These are phyloP conservation scores for Venusia cambrica DNA, from an alignment of 2,888 invertebrate species.

Conservation along the genomic window DNA sequence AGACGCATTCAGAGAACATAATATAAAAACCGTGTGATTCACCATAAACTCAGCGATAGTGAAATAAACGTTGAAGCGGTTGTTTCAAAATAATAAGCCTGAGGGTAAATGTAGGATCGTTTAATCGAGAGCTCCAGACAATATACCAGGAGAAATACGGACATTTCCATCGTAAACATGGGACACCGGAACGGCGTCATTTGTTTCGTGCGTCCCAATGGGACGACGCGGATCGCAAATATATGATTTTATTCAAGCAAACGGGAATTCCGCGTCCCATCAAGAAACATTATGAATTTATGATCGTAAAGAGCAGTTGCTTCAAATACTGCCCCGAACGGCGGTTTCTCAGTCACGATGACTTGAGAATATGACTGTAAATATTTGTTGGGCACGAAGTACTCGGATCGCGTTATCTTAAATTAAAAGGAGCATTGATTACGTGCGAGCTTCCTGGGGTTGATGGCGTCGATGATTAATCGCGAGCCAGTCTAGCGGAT, in stretches of 20 bases:
- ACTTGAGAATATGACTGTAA: slow-evolving; percentile 11
- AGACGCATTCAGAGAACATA: slow-evolving; percentile 12
- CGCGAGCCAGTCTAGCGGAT: slow-evolving; percentile 44
- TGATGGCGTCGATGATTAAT: slow-evolving; percentile 61
- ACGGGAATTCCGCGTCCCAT: slow-evolving; percentile 22
- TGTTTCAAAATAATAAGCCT: slow-evolving; percentile 6
- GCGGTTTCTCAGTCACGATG: slow-evolving; percentile 4
- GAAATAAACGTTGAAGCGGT: slow-evolving; percentile 1
- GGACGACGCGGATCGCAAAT: slow-evolving; percentile 29
- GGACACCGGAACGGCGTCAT: slow-evolving; percentile 32
- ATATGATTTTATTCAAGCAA: slow-evolving; percentile 29
- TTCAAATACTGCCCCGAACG: slow-evolving; percentile 8
- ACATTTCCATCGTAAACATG: slow-evolving; percentile 28
- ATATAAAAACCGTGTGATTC: slow-evolving; percentile 1
- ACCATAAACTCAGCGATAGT: slow-evolving; percentile 5
- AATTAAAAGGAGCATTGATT: slow-evolving; percentile 52
- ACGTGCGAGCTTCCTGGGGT: slow-evolving; percentile 40
- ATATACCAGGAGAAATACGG: slow-evolving; percentile 27
- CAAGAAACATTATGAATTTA: slow-evolving; percentile 24
- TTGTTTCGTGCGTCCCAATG: slow-evolving; percentile 32
- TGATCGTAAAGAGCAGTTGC: slow-evolving; percentile 13
- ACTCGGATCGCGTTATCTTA: slow-evolving; percentile 41
- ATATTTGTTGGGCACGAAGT: slow-evolving; percentile 28
- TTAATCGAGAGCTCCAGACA: slow-evolving; percentile 17
- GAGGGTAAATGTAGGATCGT: slow-evolving; percentile 10